phyloP scores from a whole-genome alignment of 1,140 invertebrate genomes.

The Periplaneta americana region DNA sequence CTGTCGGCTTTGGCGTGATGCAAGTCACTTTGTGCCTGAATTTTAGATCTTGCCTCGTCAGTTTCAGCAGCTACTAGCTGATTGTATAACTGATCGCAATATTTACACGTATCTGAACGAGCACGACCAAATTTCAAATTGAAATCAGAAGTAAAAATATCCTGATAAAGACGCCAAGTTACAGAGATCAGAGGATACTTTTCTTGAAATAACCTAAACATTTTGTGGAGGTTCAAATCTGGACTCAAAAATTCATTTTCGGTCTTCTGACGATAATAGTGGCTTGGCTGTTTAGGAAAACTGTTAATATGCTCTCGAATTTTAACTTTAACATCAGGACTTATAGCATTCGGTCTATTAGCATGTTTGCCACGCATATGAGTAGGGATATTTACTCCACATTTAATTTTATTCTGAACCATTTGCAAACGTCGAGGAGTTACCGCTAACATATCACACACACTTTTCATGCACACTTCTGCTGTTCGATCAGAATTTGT shows the following conservation, averaged over 20 bases:
- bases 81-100: not conserved
- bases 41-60: not conserved
- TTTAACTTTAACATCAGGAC: not conserved
- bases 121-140: constrained; percentile 12
- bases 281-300: constrained; percentile 5
- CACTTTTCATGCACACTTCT: not conserved
- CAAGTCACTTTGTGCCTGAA: not conserved
- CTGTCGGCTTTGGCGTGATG: not conserved
- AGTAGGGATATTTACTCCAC: not conserved
- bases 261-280: constrained; percentile 10
- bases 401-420: constrained; percentile 7
- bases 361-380: constrained; percentile 7
- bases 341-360: constrained; percentile 6
- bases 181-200: constrained; percentile 10
- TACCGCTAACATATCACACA: constrained; percentile 3
- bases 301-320: constrained; percentile 9
- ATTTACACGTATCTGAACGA: constrained; percentile 13
- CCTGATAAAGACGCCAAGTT: constrained; percentile 1
- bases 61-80: not conserved
- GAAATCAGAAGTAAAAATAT: constrained; percentile 16
- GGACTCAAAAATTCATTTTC: constrained; percentile 1
- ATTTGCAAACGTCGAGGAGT: constrained; percentile 9
- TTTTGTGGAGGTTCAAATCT: not conserved
- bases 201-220: not conserved
- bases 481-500: not conserved